Base-by-base conservation (phyloP, 2,888 invertebrate species). In the Synanthedon andrenaeformis region DNA sequence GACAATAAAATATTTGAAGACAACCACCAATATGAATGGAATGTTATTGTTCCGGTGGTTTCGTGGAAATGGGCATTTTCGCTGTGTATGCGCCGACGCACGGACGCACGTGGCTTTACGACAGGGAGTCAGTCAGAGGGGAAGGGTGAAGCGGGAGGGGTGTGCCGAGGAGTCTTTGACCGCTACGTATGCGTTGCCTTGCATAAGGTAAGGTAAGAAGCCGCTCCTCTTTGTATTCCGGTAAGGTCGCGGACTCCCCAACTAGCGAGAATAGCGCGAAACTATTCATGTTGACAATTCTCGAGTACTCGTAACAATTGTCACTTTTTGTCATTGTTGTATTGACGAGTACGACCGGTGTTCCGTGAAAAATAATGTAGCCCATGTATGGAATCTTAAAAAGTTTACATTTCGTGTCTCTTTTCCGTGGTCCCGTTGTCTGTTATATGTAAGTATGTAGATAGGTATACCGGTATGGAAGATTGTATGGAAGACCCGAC, bases 51-150 rank as follows among this genome's bases (percentile, higher is more conserved):
- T 82, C 82, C 82, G 81, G 82, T 72, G 62, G 59, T 62, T 84
- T 85, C 83, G 69, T 77, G 76, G 85, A 82, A 85, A 84, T 79
- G 75, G 56, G 73, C 72, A 80, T 82, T 82, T 85, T 82, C 78
- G 77, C 79, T 69, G 73, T 74, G 76, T 61, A 66, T 75, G 23
- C 23, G 23, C 23, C 23, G 23, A 74, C 72, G 75, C 69, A 69
- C 62, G 56, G 57, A 62, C 61, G 68, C 67, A 62, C 76, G 77
- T 76, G 76, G 70, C 64, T 61, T 61, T 67, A 60, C 62, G 64
- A 64, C 65, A 63, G 60, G 62, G 59, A 59, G 61, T 45, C 14
- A 45, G 45, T 45, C 45, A 59, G 60, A 59, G 57, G 57, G 60
- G 57, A 58, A 59, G 63, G 56, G 58, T 55, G 54, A 60, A 55